Conservation (phyloP, 2,797 vertebrate species). For the Lutjanus campechanus region DNA sequence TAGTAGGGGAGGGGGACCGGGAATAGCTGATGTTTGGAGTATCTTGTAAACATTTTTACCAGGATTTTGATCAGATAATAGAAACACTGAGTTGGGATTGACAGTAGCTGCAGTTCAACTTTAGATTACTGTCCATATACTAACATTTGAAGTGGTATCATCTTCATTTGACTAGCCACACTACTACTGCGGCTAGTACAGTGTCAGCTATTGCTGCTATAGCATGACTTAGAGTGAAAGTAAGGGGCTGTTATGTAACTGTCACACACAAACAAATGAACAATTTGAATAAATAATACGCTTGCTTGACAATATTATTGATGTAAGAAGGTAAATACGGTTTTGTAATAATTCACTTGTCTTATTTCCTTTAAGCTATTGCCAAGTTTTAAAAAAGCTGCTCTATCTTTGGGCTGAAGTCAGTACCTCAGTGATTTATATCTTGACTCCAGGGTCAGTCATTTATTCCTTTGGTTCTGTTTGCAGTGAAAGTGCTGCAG, state of each 20-base stretch:
- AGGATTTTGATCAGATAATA: no score
- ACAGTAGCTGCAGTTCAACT: no score
- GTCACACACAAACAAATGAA: conserved; percentile 2
- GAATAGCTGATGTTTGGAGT: no score
- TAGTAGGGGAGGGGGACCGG: no score
- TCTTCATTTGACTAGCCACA: neutral
- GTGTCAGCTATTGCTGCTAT: neutral
- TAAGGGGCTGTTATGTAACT: conserved; percentile 19
- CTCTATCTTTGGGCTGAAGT: conserved; percentile 17
- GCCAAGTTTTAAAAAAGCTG: neutral
- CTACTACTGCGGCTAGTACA: no score
- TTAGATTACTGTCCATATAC: neutral
- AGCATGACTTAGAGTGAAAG: neutral
- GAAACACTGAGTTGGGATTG: no score
- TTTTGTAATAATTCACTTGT: conserved; percentile 16
- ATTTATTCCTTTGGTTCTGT: conserved; percentile 27
- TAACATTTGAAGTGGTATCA: neutral
- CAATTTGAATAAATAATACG: conserved; percentile 20
- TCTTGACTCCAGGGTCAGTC: conserved; percentile 30
- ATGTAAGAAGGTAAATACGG: conserved; percentile 6
- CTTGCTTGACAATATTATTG: conserved; percentile 3
- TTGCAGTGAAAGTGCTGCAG: conserved; percentile 47
- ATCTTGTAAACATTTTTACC: no score
- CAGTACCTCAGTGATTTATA: conserved; percentile 19
- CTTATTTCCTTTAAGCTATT: neutral